Evolutionary conservation across 2,888 invertebrate species (phyloP).

Genomic region (Rhamnusium bicolor): DNA sequence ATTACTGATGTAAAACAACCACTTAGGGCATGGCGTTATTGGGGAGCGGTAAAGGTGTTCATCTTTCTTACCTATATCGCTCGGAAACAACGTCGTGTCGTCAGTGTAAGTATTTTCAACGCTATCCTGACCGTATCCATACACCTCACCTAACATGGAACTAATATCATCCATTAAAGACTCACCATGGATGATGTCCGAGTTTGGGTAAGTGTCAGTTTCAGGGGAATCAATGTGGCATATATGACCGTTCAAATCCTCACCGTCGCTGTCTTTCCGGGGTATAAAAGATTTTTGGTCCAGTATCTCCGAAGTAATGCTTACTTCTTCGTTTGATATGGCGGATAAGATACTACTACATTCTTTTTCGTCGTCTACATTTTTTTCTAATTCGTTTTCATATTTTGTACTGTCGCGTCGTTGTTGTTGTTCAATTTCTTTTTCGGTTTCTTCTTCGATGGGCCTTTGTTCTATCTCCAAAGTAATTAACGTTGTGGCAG

Average conservation of each 20-base stretch:
- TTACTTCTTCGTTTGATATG: constrained; percentile 81
- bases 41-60: constrained; percentile 51
- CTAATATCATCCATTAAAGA: constrained; percentile 86
- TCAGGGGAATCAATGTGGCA: constrained; percentile 90
- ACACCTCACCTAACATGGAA: constrained; percentile 82
- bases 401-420: constrained; percentile 62
- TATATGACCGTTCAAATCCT: constrained; percentile 74
- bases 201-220: constrained; percentile 81
- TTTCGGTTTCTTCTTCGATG: constrained; percentile 49
- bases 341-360: constrained; percentile 77
- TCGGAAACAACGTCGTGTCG: constrained; percentile 80
- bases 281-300: constrained; percentile 70
- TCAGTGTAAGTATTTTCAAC: constrained; percentile 78
- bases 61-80: constrained; percentile 66
- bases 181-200: constrained; percentile 84
- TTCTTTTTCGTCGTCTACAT: constrained; percentile 74
- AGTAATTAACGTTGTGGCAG: constrained; percentile 63
- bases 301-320: constrained; percentile 80
- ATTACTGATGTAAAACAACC: constrained; percentile 26
- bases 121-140: constrained; percentile 77
- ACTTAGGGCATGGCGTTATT: constrained; percentile 52
- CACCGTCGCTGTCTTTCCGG: constrained; percentile 70
- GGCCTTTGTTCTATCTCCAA: constrained; percentile 60
- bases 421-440: constrained; percentile 56
- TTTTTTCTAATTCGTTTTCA: constrained; percentile 67